A percentile compares a stretch with the other conserved stretches of the same genome.
Evolutionary conservation across 2,113 vertebrate species (phyloP).

Genomic region (Myotis brandtii): DNA sequence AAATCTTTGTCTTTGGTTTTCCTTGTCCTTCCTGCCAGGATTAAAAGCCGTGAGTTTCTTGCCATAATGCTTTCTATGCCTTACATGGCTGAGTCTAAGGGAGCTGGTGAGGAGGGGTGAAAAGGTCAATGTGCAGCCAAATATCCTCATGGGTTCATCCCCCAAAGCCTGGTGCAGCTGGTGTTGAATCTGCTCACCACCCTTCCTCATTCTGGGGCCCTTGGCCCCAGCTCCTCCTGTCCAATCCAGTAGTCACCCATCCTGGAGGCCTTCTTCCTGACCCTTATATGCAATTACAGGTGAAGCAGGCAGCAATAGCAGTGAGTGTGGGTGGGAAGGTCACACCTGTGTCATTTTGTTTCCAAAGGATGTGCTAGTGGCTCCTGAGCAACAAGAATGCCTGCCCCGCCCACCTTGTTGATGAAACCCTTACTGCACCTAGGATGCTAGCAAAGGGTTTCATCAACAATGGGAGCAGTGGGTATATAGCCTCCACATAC

Average conservation of each 20-base stretch:
- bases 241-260: background rate
- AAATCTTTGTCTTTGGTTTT: constrained; percentile 15
- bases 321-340: constrained; percentile 86
- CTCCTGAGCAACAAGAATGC: constrained; percentile 85
- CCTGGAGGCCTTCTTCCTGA: background rate
- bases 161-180: background rate
- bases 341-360: constrained; percentile 86
- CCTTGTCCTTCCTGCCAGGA: background rate
- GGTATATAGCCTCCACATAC: background rate
- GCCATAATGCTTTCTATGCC: constrained; percentile 23
- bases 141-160: background rate
- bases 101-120: background rate
- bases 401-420: constrained; percentile 38
- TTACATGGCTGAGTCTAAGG: background rate
- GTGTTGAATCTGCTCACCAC: background rate
- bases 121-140: background rate
- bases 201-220: background rate
- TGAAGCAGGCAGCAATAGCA: constrained; percentile 85
- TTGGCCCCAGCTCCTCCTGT: background rate
- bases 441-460: constrained; percentile 50
- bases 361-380: constrained; percentile 87
- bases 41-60: constrained; percentile 54
- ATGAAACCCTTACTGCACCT: background rate
- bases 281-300: constrained; percentile 83
- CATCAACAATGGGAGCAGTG: constrained; percentile 26